Evolutionary conservation across 2,888 invertebrate genomes (phyloP).

Genomic region (Girardia tigrina): DNA sequence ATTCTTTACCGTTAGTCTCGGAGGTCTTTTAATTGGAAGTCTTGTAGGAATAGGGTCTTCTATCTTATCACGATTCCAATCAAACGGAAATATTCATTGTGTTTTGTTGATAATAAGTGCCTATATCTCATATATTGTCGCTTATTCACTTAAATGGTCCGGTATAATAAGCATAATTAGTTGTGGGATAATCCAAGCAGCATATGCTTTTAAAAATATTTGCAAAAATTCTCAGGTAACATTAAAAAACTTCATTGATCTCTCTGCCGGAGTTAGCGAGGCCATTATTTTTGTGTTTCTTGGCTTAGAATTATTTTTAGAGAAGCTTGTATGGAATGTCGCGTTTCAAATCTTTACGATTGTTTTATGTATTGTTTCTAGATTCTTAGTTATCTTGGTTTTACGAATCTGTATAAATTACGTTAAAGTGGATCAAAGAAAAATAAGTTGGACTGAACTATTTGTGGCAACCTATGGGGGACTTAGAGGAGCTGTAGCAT

Average conservation of each 20-base stretch:
- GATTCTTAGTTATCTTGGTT: conserved; percentile 44
- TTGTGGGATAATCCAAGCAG: conserved; percentile 55
- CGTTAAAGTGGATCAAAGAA: conserved; percentile 3
- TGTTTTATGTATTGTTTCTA: conserved; percentile 50
- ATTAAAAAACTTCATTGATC: conserved; percentile 54
- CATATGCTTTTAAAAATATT: conserved; percentile 54
- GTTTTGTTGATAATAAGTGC: conserved; percentile 53
- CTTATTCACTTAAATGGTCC: conserved; percentile 55
- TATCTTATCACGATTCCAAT: conserved; percentile 48
- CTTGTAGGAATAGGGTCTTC: conserved; percentile 47
- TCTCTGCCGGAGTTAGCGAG: conserved; percentile 53
- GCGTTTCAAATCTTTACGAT: conserved; percentile 52
- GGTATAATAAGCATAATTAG: conserved; percentile 55
- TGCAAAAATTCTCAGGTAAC: conserved; percentile 54
- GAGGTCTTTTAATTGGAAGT: conserved; percentile 53
- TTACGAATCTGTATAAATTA: conserved; percentile 26
- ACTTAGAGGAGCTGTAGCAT: conserved; percentile 55
- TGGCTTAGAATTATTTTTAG: conserved; percentile 53
- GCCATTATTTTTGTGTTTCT: conserved; percentile 56
- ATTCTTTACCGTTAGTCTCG: conserved; percentile 53
- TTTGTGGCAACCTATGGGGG: conserved; percentile 53
- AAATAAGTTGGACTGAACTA: conserved; percentile 33
- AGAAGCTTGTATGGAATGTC: conserved; percentile 51
- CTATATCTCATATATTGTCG: conserved; percentile 53
- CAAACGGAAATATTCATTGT: conserved; percentile 53